Evolutionary conservation across 1,140 invertebrate species (phyloP), one percentile per base, ranked within the genome.

Genomic region (Vanessa atalanta): DNA sequence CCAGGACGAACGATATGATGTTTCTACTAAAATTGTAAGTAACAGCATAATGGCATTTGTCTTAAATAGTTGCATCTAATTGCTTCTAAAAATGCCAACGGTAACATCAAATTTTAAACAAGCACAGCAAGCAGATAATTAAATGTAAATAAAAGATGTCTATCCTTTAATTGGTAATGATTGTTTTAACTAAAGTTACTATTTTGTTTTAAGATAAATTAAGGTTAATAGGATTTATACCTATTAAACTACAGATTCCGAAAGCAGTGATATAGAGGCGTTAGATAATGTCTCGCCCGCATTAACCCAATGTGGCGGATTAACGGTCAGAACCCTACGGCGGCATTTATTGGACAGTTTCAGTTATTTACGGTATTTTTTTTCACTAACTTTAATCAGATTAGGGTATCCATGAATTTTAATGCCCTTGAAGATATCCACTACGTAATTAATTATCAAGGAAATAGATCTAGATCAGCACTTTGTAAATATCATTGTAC

Each of bases 281-380:
- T 60, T 64, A 78, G 77, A 78, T 79, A 76, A 73, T 79, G 71
- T 76, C 75, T 73, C 70, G 48, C 70, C 73, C 73, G 74, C 69
- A 79, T 79, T 79, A 79, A 79, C 68, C 72, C 72, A 77, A 77
- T 77, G 78, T 76, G 78, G 69, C 60, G 75, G 75, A 79, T 77
- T 79, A 77, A 79, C 72, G 73, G 71, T 73, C 73, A 76, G 73
- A 68, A 72, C 78, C 78, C 78, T 74, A 67, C 76, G 75, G 72
- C 71, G 72, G 67, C 77, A 71, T 79, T 79, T 77, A 79, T 79
- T 79, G 70, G 75, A 79, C 72, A 73, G 48, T 79, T 79, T 74
- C 65, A 79, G 65, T 76, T 73, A 76, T 79, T 76, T 79, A 76
- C 70, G 65, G 48, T 63, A 65, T 69, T 73, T 75, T 75, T 72